These are phyloP conservation scores for Ispidina lecontei DNA, from an alignment of 2,797 vertebrate genomes.

Conservation along the genomic window DNA sequence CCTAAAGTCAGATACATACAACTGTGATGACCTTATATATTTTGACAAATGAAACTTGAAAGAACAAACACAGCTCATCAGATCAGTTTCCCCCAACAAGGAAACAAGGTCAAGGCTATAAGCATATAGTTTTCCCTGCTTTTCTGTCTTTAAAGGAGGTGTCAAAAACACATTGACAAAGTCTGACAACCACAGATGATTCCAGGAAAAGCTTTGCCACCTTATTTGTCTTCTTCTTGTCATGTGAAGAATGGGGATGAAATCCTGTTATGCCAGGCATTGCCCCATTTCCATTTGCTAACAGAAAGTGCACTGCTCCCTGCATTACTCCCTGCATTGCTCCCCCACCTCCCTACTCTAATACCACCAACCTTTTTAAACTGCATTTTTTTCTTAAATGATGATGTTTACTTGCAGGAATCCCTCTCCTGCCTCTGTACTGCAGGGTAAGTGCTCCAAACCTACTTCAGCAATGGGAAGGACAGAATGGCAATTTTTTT, in stretches of 20 bases:
- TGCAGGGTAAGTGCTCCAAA: background rate
- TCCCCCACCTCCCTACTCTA: background rate
- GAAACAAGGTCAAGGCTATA: slow-evolving; percentile 43
- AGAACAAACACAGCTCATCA: slow-evolving; percentile 55
- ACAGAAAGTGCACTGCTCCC: slow-evolving; percentile 19
- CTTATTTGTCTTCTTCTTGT: slow-evolving; percentile 51
- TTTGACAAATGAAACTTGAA: slow-evolving; percentile 66
- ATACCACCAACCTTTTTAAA: background rate
- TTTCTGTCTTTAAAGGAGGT: slow-evolving; percentile 46
- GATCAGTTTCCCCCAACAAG: slow-evolving; percentile 28
- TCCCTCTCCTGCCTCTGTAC: background rate
- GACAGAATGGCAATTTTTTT: background rate
- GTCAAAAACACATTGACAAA: slow-evolving; percentile 64
- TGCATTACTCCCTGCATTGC: background rate
- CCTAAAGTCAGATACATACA: slow-evolving; percentile 51
- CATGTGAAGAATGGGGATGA: slow-evolving; percentile 67
- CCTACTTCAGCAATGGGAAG: background rate
- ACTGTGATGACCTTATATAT: slow-evolving; percentile 17
- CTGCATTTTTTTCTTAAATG: background rate
- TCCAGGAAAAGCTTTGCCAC: slow-evolving; percentile 38
- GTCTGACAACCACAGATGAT: slow-evolving; percentile 62
- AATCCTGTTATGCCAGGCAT: slow-evolving; percentile 46
- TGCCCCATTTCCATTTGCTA: slow-evolving; percentile 21
- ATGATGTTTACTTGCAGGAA: background rate
- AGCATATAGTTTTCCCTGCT: background rate